Conservation (phyloP, 2,113 vertebrate genomes). For the Trinectes maculatus region DNA sequence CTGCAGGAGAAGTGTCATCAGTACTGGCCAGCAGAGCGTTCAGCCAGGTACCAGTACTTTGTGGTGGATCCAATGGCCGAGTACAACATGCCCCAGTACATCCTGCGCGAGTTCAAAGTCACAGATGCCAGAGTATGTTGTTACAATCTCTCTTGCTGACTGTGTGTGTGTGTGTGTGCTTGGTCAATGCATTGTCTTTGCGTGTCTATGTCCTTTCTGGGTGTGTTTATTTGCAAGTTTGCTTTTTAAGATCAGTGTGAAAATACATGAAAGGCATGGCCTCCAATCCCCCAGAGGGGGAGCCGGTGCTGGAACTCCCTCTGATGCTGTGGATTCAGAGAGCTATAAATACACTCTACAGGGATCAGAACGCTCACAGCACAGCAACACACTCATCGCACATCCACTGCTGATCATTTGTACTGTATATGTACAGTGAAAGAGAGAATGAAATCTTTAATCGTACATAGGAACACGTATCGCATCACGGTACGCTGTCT, state of each 20-base stretch:
- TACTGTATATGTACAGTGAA: background rate
- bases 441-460: background rate
- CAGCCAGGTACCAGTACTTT: slow-evolving; percentile 96
- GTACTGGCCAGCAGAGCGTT: slow-evolving; percentile 97
- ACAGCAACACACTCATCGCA: slow-evolving; percentile 57
- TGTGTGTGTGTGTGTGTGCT: background rate
- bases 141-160: slow-evolving; percentile 13
- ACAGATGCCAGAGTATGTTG: slow-evolving; percentile 91
- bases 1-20: slow-evolving; percentile 95
- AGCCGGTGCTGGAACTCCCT: slow-evolving; percentile 78
- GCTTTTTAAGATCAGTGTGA: slow-evolving; percentile 43
- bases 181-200: too few species aligned
- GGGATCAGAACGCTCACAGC: slow-evolving; percentile 80
- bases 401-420: slow-evolving; percentile 59
- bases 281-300: slow-evolving; percentile 56
- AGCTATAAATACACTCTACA: slow-evolving; percentile 72
- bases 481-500: background rate
- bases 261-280: slow-evolving; percentile 70
- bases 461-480: background rate
- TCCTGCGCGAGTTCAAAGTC: slow-evolving; percentile 96
- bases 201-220: background rate
- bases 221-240: slow-evolving; percentile 8
- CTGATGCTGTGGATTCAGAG: slow-evolving; percentile 90
- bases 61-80: slow-evolving; percentile 98
- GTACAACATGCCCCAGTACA: slow-evolving; percentile 98